A percentile compares a stretch with the other conserved stretches of the same genome.
These are phyloP conservation scores for Dipodomys ordii DNA, from an alignment of 2,113 vertebrate genomes.

Conservation along the genomic window DNA sequence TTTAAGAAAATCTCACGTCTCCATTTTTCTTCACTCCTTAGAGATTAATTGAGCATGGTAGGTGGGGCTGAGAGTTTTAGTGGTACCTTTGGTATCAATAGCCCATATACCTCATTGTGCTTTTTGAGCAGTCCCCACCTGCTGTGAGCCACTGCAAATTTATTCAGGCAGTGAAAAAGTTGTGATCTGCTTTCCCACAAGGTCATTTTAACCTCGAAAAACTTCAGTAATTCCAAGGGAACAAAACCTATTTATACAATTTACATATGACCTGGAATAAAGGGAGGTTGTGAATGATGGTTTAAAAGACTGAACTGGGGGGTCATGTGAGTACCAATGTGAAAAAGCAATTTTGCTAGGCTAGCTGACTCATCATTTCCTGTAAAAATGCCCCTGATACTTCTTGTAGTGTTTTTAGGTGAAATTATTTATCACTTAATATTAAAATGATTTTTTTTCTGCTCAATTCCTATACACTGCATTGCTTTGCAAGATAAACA, in stretches of 20 bases:
- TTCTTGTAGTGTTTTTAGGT: constrained; percentile 8
- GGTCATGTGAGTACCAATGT: not conserved
- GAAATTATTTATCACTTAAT: constrained; percentile 18
- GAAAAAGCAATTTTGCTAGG: not conserved
- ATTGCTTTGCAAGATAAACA: not conserved
- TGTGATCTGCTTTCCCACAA: constrained; percentile 46
- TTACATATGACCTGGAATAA: not conserved
- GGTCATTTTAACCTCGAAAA: constrained; percentile 45
- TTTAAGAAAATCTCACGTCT: not conserved
- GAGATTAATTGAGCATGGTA: not conserved
- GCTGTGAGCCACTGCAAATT: constrained; percentile 51
- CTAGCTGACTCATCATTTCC: not conserved
- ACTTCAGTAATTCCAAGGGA: constrained; percentile 25
- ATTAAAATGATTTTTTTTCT: not conserved
- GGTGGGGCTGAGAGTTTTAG: not conserved
- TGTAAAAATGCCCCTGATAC: not conserved
- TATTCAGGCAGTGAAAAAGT: constrained; percentile 43
- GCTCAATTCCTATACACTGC: not conserved
- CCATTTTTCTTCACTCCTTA: not conserved
- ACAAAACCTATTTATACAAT: constrained; percentile 15
- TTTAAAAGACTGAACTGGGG: not conserved
- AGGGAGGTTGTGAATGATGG: not conserved
- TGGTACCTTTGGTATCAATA: not conserved
- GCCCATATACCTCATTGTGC: constrained; percentile 35
- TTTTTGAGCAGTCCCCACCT: constrained; percentile 54